Evolutionary conservation across 2,888 invertebrate genomes (phyloP).

Genomic region (Hesperia comma): DNA sequence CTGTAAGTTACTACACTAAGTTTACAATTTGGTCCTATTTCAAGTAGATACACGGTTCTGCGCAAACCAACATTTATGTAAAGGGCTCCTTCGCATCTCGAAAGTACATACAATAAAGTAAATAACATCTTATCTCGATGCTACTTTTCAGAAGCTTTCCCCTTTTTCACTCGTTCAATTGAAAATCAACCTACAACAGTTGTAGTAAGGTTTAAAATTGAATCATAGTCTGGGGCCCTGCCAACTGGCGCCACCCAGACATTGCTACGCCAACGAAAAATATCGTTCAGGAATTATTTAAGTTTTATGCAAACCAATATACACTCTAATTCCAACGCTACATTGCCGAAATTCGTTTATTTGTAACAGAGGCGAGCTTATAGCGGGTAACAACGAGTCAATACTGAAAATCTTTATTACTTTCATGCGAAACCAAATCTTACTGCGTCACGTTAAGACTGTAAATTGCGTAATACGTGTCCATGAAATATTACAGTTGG

Average conservation of each 20-base stretch:
- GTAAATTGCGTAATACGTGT: conserved; percentile 13
- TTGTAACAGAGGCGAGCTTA: conserved; percentile 45
- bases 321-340: conserved; percentile 21
- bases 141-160: conserved; percentile 41
- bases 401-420: conserved; percentile 52
- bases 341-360: conserved; percentile 41
- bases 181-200: not conserved
- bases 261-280: conserved; percentile 57
- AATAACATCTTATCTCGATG: conserved; percentile 35
- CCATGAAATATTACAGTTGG: conserved; percentile 44
- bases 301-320: conserved; percentile 40
- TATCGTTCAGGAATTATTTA: conserved; percentile 49
- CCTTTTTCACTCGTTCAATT: not conserved
- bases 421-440: conserved; percentile 41
- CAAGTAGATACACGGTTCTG: too few species aligned
- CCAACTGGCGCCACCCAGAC: conserved; percentile 62
- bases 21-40: too few species aligned
- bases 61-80: not conserved
- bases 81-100: not conserved
- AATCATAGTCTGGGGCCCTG: conserved; percentile 10
- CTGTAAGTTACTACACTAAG: too few species aligned
- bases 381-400: conserved; percentile 52
- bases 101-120: conserved; percentile 31
- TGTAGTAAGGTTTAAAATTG: conserved; percentile 29
- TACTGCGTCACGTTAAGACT: conserved; percentile 25